Conservation (phyloP, 2,797 vertebrate species). For the Gallirallus australis region DNA sequence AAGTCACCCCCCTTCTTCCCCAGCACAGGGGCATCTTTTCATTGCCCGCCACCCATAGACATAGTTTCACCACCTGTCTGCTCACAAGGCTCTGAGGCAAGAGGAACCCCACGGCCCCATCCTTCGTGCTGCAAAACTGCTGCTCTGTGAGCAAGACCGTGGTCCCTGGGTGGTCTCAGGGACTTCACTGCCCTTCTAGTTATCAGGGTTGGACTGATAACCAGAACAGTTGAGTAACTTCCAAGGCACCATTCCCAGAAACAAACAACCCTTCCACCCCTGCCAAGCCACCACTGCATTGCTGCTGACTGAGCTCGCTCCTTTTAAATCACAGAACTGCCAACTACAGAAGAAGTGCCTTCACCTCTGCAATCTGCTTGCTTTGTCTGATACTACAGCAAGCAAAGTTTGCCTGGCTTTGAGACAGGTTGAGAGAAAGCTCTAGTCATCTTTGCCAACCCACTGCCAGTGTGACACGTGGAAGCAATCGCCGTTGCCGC, state of each 20-base stretch:
- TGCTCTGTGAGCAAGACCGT: background rate
- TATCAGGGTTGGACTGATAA: background rate
- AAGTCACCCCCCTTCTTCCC: fast-evolving
- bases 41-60: background rate
- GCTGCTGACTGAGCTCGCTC: background rate
- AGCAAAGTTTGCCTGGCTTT: background rate
- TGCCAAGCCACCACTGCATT: background rate
- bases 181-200: background rate
- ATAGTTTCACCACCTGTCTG: background rate
- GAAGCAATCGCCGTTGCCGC: background rate
- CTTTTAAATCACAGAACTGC: background rate
- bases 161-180: background rate
- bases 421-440: background rate
- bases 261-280: background rate
- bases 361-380: background rate
- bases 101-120: fast-evolving
- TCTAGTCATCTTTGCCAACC: background rate
- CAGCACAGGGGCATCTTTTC: background rate
- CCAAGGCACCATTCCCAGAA: background rate
- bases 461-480: background rate
- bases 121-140: background rate
- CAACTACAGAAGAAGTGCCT: background rate
- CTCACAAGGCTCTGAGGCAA: background rate
- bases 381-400: background rate
- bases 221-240: background rate